These are phyloP conservation scores for Gryon sp. DNA, from an alignment of 1,140 invertebrate genomes.

Conservation along the genomic window DNA sequence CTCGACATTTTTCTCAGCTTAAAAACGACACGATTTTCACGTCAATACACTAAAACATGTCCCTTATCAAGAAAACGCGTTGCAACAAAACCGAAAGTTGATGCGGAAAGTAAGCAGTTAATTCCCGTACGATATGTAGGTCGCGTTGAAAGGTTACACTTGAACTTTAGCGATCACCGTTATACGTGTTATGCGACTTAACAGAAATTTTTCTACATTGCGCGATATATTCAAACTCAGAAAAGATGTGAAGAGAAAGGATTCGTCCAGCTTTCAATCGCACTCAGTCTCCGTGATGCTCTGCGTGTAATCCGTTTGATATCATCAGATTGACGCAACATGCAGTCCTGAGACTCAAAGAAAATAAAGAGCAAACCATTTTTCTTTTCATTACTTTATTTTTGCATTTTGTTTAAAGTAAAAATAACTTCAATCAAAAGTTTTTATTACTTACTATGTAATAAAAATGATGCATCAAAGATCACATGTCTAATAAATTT, in stretches of 20 bases:
- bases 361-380: constrained; percentile 11
- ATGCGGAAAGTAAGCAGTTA: constrained; percentile 43
- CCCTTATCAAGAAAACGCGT: constrained; percentile 10
- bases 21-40: too few species aligned
- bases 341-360: background rate
- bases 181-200: constrained; percentile 21
- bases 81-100: constrained; percentile 44
- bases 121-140: constrained; percentile 43
- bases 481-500: too few species aligned
- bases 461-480: too few species aligned
- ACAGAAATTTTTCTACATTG: constrained; percentile 26
- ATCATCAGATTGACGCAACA: constrained; percentile 9
- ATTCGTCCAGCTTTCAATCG: constrained; percentile 14
- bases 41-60: background rate
- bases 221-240: constrained; percentile 11
- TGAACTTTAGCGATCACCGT: constrained; percentile 37
- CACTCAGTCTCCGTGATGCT: background rate
- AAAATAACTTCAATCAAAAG: too few species aligned
- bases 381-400: too few species aligned
- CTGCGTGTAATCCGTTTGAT: constrained; percentile 7
- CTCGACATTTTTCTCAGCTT: too few species aligned
- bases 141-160: constrained; percentile 47
- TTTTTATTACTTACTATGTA: too few species aligned
- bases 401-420: too few species aligned
- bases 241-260: constrained; percentile 42